A percentile compares a stretch with the other conserved stretches of the same genome.
phyloP scores from a whole-genome alignment of 2,888 invertebrate species.

The Epicampocera succincta region DNA sequence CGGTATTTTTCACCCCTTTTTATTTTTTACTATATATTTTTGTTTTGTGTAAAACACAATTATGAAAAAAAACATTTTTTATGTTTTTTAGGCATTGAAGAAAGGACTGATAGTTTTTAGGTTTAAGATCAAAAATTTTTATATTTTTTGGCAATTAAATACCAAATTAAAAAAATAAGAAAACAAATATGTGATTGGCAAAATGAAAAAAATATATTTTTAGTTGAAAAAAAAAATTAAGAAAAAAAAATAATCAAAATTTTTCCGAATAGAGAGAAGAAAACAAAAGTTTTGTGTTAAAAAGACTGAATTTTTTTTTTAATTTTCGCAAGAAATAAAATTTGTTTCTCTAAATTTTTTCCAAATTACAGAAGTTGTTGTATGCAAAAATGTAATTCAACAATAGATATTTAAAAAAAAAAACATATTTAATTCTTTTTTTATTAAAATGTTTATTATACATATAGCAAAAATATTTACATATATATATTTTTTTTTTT shows the following conservation, averaged over 20 bases:
- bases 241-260: slow-evolving; percentile 63
- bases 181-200: slow-evolving; percentile 65
- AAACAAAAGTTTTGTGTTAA: slow-evolving; percentile 67
- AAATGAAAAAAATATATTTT: slow-evolving; percentile 57
- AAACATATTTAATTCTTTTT: slow-evolving; percentile 44
- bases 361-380: slow-evolving; percentile 57
- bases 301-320: slow-evolving; percentile 72
- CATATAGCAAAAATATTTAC: slow-evolving; percentile 55
- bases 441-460: slow-evolving; percentile 28
- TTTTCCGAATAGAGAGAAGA: slow-evolving; percentile 52
- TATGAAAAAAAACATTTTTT: slow-evolving; percentile 40
- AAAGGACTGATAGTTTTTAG: slow-evolving; percentile 76
- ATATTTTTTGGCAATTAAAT: slow-evolving; percentile 66
- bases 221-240: slow-evolving; percentile 30
- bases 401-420: background rate
- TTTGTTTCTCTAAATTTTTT: slow-evolving; percentile 53
- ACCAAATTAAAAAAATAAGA: slow-evolving; percentile 62
- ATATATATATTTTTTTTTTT: background rate
- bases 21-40: slow-evolving; percentile 27
- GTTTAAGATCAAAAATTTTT: slow-evolving; percentile 67
- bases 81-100: slow-evolving; percentile 71
- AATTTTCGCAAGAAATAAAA: slow-evolving; percentile 69
- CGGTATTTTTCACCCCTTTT: slow-evolving; percentile 5
- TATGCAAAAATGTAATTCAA: slow-evolving; percentile 48
- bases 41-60: slow-evolving; percentile 63